Evolutionary conservation across 2,113 vertebrate genomes (phyloP), one percentile per base, ranked within the genome.

Genomic region (Psilopsiagon aurifrons): DNA sequence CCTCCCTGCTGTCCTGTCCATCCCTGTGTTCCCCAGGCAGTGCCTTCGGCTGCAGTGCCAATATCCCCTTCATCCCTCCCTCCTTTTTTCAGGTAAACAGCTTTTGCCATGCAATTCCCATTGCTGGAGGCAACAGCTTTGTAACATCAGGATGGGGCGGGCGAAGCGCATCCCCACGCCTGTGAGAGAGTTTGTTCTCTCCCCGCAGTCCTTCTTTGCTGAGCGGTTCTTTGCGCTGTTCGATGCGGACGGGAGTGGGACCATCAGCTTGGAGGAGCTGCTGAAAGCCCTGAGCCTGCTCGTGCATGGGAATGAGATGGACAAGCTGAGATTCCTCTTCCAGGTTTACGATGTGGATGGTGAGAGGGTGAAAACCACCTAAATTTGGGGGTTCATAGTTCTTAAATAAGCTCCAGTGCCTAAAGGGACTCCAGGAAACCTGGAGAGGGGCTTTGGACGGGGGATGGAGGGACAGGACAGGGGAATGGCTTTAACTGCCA

Each of bases 261-360:
- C 98, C 95, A 98, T 99, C 83, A 99, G 98, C 37, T 92, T 98
- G 94, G 98, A 98, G 46, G 98, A 99, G 97, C 98, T 99, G 66
- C 97, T 98, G 79, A 79, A 97, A 54, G 98, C 98, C 52, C 96
- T 99, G 83, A 95, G 97, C 90, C 98, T 98, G 41, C 98, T 99
- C 29, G 97, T 98, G 22, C 98, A 97, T 0, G 98, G 99, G 74
- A 98, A 20, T 5, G 92, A 98, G 94, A 97, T 95, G 0, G 99
- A 99, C 96, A 99, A 99, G 76, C 98, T 99, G 44, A 92, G 33
- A 6, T 99, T 99, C 97, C 99, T 99, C 73, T 99, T 99, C 97
- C 99, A 98, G 78, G 99, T 99, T 29, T 99, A 99, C 0, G 99
- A 99, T 0, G 98, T 99, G 25, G 99, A 99, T 3, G 99, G 99